A percentile compares a stretch with the other conserved stretches of the same genome.
These are phyloP conservation scores for Monochamus saltuarius DNA, from an alignment of 1,140 invertebrate species.

Conservation along the genomic window DNA sequence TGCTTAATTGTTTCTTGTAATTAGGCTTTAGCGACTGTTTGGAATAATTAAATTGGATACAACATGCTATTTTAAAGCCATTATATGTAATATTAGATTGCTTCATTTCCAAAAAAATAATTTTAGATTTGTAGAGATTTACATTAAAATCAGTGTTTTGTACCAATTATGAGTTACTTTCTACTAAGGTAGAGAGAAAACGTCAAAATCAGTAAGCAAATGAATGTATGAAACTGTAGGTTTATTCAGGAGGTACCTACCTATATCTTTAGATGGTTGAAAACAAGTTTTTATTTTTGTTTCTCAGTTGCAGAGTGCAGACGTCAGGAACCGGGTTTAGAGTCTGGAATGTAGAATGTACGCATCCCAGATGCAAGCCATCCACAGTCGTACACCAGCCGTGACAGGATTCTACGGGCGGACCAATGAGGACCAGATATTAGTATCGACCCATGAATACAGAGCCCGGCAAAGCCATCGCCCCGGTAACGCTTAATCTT, in stretches of 20 bases:
- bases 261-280: conserved; percentile 15
- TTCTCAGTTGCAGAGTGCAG: background rate
- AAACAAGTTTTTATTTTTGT: conserved; percentile 5
- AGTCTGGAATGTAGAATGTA: background rate
- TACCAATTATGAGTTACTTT: too few species aligned
- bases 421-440: conserved; percentile 34
- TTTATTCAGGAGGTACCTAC: background rate
- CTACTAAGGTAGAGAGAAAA: too few species aligned
- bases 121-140: too few species aligned
- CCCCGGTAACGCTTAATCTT: conserved; percentile 34
- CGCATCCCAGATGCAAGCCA: background rate
- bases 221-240: background rate
- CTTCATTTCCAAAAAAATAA: too few species aligned
- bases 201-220: too few species aligned
- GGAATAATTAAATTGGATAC: too few species aligned
- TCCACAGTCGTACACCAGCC: conserved; percentile 23
- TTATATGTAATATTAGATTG: too few species aligned
- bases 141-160: too few species aligned
- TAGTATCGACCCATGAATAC: conserved; percentile 34
- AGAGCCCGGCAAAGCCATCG: conserved; percentile 23
- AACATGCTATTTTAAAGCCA: too few species aligned
- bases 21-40: too few species aligned
- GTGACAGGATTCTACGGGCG: conserved; percentile 32
- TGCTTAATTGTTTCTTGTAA: too few species aligned
- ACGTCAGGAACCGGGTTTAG: background rate